phyloP scores from a whole-genome alignment of 2,888 invertebrate genomes.

The Lobophora halterata region DNA sequence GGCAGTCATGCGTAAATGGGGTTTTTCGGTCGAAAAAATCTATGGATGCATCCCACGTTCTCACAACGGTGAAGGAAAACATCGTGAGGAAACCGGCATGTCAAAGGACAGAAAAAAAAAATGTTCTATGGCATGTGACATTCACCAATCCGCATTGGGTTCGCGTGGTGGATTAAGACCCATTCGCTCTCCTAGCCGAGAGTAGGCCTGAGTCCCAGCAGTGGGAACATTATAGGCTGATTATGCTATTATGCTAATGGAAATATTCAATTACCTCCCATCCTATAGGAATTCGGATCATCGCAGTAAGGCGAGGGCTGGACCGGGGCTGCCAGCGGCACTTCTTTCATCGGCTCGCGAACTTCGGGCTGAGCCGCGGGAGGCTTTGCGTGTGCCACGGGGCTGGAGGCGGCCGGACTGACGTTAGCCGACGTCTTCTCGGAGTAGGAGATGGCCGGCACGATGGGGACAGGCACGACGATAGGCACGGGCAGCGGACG shows the following conservation, averaged over 20 bases:
- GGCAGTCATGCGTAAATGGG: too few relatives aligned
- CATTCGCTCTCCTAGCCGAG: too few relatives aligned
- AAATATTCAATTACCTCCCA: conserved; percentile 82
- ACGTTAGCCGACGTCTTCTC: conserved; percentile 61
- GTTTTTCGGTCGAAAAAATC: too few relatives aligned
- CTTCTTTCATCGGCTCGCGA: conserved; percentile 45
- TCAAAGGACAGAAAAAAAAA: too few relatives aligned
- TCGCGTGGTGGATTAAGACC: too few relatives aligned
- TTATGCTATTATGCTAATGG: neutral
- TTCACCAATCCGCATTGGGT: too few relatives aligned
- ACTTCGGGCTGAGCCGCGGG: conserved; percentile 33
- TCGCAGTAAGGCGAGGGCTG: conserved; percentile 77
- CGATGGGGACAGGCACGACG: conserved; percentile 33
- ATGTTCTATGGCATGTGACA: too few relatives aligned
- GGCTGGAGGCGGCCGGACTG: conserved; percentile 40
- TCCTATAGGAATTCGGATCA: conserved; percentile 85
- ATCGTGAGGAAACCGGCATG: too few relatives aligned
- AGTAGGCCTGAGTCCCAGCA: too few relatives aligned
- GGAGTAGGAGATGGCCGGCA: conserved; percentile 29
- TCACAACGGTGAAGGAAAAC: too few relatives aligned
- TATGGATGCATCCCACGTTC: too few relatives aligned
- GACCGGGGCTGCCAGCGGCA: conserved; percentile 58
- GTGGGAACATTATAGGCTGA: too few relatives aligned
- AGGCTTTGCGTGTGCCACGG: conserved; percentile 37
- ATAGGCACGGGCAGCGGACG: conserved; percentile 32